Base-by-base conservation (phyloP, 2,888 invertebrate genomes). In the Euphydryas editha region DNA sequence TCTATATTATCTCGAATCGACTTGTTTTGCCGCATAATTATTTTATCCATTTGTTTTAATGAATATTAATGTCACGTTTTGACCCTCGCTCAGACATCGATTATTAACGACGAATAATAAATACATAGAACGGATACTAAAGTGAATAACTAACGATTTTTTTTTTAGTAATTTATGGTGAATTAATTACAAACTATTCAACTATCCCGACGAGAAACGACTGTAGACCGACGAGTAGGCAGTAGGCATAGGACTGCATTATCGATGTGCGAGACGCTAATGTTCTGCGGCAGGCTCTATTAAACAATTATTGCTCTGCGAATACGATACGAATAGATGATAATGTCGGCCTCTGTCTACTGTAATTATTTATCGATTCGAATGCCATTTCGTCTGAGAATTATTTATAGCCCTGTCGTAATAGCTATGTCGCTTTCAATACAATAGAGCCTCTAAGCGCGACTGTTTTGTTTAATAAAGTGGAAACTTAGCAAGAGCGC, bases 291-390 rank as follows among this genome's bases (percentile, higher is more conserved):
- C 82, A 81, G 81, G 81, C 86, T 87, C 85, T 88, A 88, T 88
- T 88, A 88, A 90, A 90, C 90, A 90, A 90, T 91, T 88, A 90
- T 88, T 85, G 81, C 84, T 78, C 80, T 78, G 82, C 83, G 82
- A 88, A 87, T 85, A 84, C 87, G 88, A 90, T 90, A 86, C 86
- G 85, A 90, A 87, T 89, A 86, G 84, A 86, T 84, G 88, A 89
- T 90, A 90, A 90, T 88, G 86, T 86, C 87, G 85, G 87, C 86
- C 85, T 85, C 86, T 85, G 90, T 88, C 87, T 87, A 83, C 81
- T 83, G 86, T 84, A 86, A 88, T 90, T 89, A 85, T 90, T 90
- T 89, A 90, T 90, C 87, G 88, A 88, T 79, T 87, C 79, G 78
- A 74, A 83, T 85, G 84, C 87, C 86, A 87, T 89, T 88, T 85